Base-by-base conservation (phyloP, 1,140 invertebrate species). In the Drosophila grimshawi region DNA sequence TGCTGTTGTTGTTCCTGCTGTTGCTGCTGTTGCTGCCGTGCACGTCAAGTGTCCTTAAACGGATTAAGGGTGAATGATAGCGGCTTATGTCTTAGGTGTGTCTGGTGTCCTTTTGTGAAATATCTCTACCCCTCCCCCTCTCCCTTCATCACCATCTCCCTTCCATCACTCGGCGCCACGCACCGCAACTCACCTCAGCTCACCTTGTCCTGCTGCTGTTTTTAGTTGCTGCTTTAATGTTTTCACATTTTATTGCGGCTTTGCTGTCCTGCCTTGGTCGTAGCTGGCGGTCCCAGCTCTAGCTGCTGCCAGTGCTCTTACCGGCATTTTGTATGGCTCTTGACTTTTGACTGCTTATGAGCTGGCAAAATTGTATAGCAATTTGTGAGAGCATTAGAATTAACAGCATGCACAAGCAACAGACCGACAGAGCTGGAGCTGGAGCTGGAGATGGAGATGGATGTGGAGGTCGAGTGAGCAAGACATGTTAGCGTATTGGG, bases 21-120 rank as follows among this genome's bases (percentile, higher is more conserved):
- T 8, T 72, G 37, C 0, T 65, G 33, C 29, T 60, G 41, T 10
- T 66, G 66, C 11, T 63, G 43, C 59, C 63, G 56, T 35, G 63
- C 80, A 88, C 85, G 77, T 88, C 85, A 88, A 88, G 85, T 88
- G 77, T 88, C 85, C 85, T 89, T 89, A 89, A 89, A 89, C 80
- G 85, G 85, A 89, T 89, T 89, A 89, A 79, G 75, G 72, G 81
- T 85, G 85, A 89, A 85, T 89, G 85, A 89, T 89, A 89, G 85
- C 80, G 81, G 85, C 85, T 89, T 89, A 89, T 89, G 80, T 81
- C 85, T 78, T 81, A 76, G 85, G 85, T 89, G 85, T 85, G 85
- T 85, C 85, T 78, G 70, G 67, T 72, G 52, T 75, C 78, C 68
- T 78, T 80, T 80, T 81, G 69, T 74, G 63, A 78, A 81, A 81